Evolutionary conservation across 2,888 invertebrate species (phyloP).

Genomic region (Stenolophus ochropezus): DNA sequence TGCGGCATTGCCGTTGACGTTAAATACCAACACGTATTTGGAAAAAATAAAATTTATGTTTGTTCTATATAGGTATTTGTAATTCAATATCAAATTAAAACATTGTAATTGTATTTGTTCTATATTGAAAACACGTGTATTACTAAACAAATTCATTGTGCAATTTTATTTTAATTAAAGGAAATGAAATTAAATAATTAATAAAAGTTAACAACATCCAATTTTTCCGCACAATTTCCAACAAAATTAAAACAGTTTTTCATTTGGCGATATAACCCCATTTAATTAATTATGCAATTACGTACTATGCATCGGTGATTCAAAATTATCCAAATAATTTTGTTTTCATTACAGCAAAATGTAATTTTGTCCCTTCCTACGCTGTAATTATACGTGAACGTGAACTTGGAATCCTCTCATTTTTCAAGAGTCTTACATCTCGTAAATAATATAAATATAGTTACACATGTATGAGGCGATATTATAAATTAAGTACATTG

Average conservation of each 20-base stretch:
- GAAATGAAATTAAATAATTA: conserved; percentile 21
- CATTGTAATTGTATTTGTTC: not conserved
- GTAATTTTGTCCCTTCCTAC: not conserved
- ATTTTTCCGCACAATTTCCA: conserved; percentile 7
- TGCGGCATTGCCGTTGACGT: no score
- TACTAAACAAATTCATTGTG: not conserved
- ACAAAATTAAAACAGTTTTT: conserved; percentile 26
- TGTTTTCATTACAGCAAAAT: conserved; percentile 21
- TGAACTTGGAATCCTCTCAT: not conserved
- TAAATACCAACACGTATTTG: no score
- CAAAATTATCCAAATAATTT: conserved; percentile 17
- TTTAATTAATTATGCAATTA: conserved; percentile 37
- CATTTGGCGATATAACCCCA: conserved; percentile 8
- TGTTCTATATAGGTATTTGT: no score
- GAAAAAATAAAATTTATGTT: no score
- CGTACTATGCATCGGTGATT: conserved; percentile 20
- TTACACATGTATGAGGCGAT: no score
- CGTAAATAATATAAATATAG: not conserved
- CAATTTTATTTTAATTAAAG: conserved; percentile 11
- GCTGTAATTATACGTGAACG: not conserved
- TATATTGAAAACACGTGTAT: not conserved
- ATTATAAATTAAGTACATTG: no score
- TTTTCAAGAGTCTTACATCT: not conserved
- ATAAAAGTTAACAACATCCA: not conserved
- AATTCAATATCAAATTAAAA: no score